Conservation (phyloP, 2,888 invertebrate species). For the Eretmocerus hayati region DNA sequence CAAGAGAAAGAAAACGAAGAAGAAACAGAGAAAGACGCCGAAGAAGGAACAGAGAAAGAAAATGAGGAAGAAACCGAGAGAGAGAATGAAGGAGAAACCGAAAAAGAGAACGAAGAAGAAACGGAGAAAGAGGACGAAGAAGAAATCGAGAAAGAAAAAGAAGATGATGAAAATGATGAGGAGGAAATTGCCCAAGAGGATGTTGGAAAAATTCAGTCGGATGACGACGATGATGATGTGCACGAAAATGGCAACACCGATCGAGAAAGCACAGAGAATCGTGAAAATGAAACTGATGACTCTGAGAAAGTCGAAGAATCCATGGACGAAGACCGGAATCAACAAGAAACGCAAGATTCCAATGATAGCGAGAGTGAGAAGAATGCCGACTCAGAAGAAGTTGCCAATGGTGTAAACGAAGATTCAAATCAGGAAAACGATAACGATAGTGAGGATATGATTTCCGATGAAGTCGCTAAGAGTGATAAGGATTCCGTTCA, state of each 20-base stretch:
- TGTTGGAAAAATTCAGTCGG: no score
- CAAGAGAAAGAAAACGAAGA: constrained; percentile 4
- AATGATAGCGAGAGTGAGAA: no score
- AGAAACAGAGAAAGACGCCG: constrained; percentile 1
- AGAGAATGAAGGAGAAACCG: background rate
- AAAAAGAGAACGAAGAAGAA: background rate
- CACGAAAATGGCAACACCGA: background rate
- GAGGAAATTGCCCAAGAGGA: no score
- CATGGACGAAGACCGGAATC: no score
- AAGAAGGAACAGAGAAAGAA: constrained; percentile 6
- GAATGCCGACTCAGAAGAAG: no score
- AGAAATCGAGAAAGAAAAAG: background rate
- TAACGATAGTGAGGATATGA: background rate
- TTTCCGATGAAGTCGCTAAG: background rate
- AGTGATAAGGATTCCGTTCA: background rate
- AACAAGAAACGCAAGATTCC: no score
- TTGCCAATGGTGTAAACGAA: no score
- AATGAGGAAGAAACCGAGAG: background rate
- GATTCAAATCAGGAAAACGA: no score
- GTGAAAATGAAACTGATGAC: constrained; percentile 1
- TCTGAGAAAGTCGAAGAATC: no score
- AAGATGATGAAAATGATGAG: background rate
- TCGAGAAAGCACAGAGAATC: background rate
- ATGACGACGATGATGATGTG: no score
- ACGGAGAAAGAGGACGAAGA: background rate